Evolutionary conservation across 64 coral and sea anemone genomes (phyloP).

Genomic region (Catalaphyllia jardinei): DNA sequence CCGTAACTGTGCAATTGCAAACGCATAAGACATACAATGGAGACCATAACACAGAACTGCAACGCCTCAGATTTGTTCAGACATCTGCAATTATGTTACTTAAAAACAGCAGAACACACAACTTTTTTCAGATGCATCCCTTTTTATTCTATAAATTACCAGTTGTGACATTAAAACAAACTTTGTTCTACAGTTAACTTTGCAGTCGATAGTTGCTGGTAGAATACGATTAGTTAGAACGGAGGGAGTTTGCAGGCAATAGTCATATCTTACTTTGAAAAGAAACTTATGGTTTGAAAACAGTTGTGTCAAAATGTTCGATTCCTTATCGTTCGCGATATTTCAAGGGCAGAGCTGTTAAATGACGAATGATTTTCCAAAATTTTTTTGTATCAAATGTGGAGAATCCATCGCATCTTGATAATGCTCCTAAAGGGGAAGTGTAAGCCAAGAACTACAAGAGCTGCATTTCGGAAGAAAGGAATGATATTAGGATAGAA

Average conservation of each 20-base stretch:
- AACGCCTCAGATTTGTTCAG: neutral
- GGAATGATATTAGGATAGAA: too few species aligned
- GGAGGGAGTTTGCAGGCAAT: neutral
- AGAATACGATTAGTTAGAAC: constrained; percentile 19
- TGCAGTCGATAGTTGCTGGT: neutral
- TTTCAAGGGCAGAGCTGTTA: too few species aligned
- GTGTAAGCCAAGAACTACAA: too few species aligned
- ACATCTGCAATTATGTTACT: neutral
- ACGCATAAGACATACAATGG: too few species aligned
- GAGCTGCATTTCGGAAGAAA: too few species aligned
- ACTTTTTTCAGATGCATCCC: neutral
- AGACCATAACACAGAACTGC: neutral
- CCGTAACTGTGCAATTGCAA: too few species aligned
- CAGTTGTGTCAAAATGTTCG: neutral
- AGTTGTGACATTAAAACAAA: constrained; percentile 1
- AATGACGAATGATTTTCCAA: too few species aligned
- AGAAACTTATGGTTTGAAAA: neutral
- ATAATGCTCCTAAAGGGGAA: too few species aligned
- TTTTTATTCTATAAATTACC: constrained; percentile 47
- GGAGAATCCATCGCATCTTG: too few species aligned
- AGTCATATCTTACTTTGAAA: neutral
- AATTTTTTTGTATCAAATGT: too few species aligned
- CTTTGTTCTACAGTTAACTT: neutral
- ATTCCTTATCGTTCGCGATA: too few species aligned
- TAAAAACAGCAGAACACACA: neutral